Base-by-base conservation (phyloP, 2,113 vertebrate genomes). In the Calypte anna region DNA sequence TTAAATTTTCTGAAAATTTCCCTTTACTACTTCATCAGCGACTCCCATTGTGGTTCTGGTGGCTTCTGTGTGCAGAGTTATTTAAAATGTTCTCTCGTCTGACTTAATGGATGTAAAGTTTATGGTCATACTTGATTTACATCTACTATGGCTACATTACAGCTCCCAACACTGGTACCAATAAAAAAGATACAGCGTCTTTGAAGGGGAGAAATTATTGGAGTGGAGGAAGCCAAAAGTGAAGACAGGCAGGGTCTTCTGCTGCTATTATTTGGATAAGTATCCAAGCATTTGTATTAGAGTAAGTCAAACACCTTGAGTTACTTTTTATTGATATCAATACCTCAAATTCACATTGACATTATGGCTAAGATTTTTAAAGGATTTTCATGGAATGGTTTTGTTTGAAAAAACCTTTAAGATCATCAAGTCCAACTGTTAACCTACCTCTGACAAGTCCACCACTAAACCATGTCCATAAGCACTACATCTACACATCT, bases 1-100 rank as follows among this genome's bases (percentile, higher is more conserved):
- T 17, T 23, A 83, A 78, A 81, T 91, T 91, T 95, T 92, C 70
- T 86, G 36, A 91, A 85, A 94, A 90, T 92, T 95, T 94, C 93
- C 94, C 58, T 87, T 85, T 51, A 67, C 40, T n/a, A 17, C 8
- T 86, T 23, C 51, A 76, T 48, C 12, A 77, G 20, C 38, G 81
- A 62, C 38, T 74, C 62, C n/a, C 69, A 2, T 14, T 31, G 2
- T 4, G 5, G 7, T 19, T 79, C 20, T 72, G 20, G 20, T 30
- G 24, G 6, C 17, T 76, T 86, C 44, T 84, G 14, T 46, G 46
- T 58, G 36, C n/a, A 36, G 28, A 61, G 57, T 30, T 13, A 30
- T 51, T 51, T 72, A n/a, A 61, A 67, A 66, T 12, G 12, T 76
- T 69, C 17, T 79, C 51, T 62, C 13, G 48, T 20, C 44, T 75